A percentile compares a stretch with the other conserved stretches of the same genome.
phyloP scores from a whole-genome alignment of 1,140 invertebrate genomes.

The Scylla paramamosain region DNA sequence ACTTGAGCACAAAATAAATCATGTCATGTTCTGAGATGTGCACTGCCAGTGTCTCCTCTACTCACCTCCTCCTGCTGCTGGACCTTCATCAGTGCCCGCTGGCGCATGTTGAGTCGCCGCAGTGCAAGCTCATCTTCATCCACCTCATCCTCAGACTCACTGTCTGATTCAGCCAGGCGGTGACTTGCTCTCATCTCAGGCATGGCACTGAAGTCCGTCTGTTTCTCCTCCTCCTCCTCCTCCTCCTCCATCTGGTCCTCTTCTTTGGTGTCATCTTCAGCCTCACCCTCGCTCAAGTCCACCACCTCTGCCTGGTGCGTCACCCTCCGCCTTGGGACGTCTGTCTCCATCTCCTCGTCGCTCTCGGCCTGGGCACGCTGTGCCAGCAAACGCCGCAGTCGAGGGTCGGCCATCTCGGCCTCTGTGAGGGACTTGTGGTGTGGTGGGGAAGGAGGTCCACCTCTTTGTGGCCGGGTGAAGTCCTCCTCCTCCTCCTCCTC shows the following conservation, averaged over 20 bases:
- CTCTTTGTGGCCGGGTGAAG: slow-evolving; percentile 85
- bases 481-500: slow-evolving; percentile 93
- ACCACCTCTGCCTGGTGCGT: slow-evolving; percentile 84
- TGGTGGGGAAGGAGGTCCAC: slow-evolving; percentile 51
- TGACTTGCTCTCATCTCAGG: slow-evolving; percentile 69
- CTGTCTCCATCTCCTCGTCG: slow-evolving; percentile 77
- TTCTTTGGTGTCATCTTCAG: slow-evolving; percentile 80
- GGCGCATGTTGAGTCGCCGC: slow-evolving; percentile 86
- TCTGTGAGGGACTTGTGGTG: slow-evolving; percentile 76
- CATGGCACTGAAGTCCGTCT: slow-evolving; percentile 79
- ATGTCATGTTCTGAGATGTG: no score
- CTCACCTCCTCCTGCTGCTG: slow-evolving; percentile 83
- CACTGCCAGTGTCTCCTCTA: neutral
- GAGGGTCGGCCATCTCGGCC: slow-evolving; percentile 78
- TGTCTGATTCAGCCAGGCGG: slow-evolving; percentile 75
- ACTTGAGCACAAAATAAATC: no score
- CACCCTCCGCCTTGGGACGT: slow-evolving; percentile 62
- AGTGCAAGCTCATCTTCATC: slow-evolving; percentile 92
- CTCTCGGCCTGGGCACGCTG: slow-evolving; percentile 62
- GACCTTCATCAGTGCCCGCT: slow-evolving; percentile 85
- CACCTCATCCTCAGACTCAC: slow-evolving; percentile 82
- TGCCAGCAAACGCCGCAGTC: slow-evolving; percentile 68
- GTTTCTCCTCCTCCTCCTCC: slow-evolving; percentile 80
- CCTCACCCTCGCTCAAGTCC: slow-evolving; percentile 84
- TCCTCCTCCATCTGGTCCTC: slow-evolving; percentile 75